These are phyloP conservation scores for Fopius arisanus DNA, from an alignment of 1,140 invertebrate genomes.

Conservation along the genomic window DNA sequence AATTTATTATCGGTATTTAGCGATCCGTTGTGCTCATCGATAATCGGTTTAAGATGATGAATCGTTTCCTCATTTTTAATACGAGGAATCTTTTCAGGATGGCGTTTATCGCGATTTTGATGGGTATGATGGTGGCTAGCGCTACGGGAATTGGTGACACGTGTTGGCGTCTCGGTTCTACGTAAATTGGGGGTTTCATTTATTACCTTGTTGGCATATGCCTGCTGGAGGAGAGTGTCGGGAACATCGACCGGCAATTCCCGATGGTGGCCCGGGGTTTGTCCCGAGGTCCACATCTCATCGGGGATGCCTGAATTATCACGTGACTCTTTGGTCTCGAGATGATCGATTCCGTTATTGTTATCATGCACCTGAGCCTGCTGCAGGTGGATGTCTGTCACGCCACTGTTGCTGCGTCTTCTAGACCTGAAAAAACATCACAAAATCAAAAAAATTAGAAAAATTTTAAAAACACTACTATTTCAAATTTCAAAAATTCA, in stretches of 20 bases:
- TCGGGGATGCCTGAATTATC: constrained; percentile 54
- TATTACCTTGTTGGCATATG: constrained; percentile 89
- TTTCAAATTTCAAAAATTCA: too few relatives aligned
- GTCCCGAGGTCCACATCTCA: constrained; percentile 64
- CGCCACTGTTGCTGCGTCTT: constrained; percentile 57
- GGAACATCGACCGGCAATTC: constrained; percentile 99
- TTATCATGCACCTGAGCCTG: constrained; percentile 57
- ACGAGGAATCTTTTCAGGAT: constrained; percentile 33
- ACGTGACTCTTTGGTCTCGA: constrained; percentile 51
- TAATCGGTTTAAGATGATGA: constrained; percentile 46
- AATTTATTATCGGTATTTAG: not conserved
- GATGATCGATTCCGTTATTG: constrained; percentile 51
- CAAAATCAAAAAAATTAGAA: too few relatives aligned
- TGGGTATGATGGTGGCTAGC: constrained; percentile 44
- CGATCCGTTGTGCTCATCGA: not conserved
- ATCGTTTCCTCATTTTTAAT: constrained; percentile 55
- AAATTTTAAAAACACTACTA: too few relatives aligned
- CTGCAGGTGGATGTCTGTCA: constrained; percentile 59
- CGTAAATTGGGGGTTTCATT: constrained; percentile 59
- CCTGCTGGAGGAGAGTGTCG: constrained; percentile 90
- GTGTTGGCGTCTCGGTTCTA: constrained; percentile 56
- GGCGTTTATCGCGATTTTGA: constrained; percentile 3
- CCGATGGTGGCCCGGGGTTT: constrained; percentile 77
- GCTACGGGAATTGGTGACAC: constrained; percentile 48
- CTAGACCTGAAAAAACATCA: constrained; percentile 57